Conservation (phyloP, 2,888 invertebrate genomes). For the Heliconius hortense region DNA sequence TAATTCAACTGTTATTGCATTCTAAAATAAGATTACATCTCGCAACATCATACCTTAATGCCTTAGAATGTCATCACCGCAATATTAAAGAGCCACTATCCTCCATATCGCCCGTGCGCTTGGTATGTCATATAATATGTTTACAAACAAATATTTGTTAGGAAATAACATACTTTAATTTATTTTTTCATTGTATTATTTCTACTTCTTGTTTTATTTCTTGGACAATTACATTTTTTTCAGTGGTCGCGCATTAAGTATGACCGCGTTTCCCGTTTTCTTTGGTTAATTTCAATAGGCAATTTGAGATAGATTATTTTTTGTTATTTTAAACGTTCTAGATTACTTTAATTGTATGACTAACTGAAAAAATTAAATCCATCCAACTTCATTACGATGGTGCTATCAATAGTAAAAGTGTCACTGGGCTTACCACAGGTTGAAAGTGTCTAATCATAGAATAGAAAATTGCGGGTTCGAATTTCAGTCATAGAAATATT, state of each 20-base stretch:
- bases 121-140: neutral
- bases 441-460: neutral
- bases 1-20: conserved; percentile 9
- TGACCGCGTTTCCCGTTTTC: neutral
- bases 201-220: too few relatives aligned
- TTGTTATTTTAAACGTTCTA: neutral
- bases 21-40: conserved; percentile 17
- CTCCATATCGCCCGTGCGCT: neutral
- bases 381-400: too few relatives aligned
- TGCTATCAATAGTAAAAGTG: too few relatives aligned
- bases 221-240: neutral
- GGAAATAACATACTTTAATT: neutral
- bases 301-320: neutral
- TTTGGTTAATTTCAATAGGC: neutral
- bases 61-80: conserved; percentile 10
- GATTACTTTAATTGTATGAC: neutral
- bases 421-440: neutral
- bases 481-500: neutral
- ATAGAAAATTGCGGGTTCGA: neutral
- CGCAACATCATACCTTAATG: conserved; percentile 16
- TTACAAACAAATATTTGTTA: neutral
- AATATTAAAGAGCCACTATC: conserved; percentile 17
- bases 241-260: neutral
- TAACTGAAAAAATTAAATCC: neutral
- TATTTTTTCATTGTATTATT: neutral